Evolutionary conservation across 23 tunicate genomes (phyloP).

Genomic region (Styela plicata): DNA sequence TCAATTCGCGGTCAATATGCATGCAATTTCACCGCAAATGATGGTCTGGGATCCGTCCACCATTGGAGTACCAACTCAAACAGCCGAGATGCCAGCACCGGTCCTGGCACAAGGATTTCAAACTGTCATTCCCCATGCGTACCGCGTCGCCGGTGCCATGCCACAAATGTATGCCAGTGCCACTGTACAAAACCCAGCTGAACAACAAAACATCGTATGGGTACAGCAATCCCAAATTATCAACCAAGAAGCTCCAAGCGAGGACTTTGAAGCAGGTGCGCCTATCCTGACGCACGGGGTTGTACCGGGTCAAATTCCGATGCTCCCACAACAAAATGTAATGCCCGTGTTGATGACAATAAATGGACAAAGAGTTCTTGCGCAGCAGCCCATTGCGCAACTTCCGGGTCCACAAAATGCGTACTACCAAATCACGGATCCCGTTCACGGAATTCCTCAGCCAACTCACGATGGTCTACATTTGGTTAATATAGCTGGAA

Average conservation of each 20-base stretch:
- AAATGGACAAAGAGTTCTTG: constrained; percentile 17
- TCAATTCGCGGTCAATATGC: constrained; percentile 11
- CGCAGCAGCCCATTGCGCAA: neutral
- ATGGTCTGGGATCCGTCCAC: constrained; percentile 30
- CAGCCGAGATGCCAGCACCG: constrained; percentile 3
- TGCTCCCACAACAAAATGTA: constrained; percentile 3
- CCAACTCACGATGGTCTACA: constrained; percentile 17
- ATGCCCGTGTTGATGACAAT: constrained; percentile 2
- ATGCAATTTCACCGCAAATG: constrained; percentile 26
- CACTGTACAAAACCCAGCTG: neutral
- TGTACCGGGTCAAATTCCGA: neutral
- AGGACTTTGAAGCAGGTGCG: neutral
- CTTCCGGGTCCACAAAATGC: constrained; percentile 1
- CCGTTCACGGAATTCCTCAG: neutral
- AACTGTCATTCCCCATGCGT: neutral
- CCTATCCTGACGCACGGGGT: neutral
- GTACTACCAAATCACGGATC: constrained; percentile 10
- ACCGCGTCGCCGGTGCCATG: constrained; percentile 10
- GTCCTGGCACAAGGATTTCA: neutral
- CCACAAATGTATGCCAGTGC: constrained; percentile 18
- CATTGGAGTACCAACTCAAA: constrained; percentile 11
- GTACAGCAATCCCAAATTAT: neutral
- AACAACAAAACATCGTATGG: constrained; percentile 16
- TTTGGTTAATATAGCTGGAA: neutral
- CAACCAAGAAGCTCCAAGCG: neutral